phyloP scores from a whole-genome alignment of 2,888 invertebrate genomes.

The Helicoverpa assulta region DNA sequence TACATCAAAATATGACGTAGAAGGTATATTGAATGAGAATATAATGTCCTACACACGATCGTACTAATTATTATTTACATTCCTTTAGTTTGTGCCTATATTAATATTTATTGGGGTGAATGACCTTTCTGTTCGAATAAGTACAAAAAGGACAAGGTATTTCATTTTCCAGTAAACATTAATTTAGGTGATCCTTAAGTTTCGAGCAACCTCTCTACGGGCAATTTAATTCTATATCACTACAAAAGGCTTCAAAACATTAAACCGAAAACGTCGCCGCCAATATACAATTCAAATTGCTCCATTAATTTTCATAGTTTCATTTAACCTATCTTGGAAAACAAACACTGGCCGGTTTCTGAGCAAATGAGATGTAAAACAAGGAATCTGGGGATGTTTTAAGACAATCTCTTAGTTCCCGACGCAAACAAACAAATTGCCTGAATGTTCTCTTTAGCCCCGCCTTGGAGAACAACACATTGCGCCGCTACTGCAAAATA shows the following conservation, averaged over 20 bases:
- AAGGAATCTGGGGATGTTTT: conserved; percentile 76
- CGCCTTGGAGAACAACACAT: conserved; percentile 64
- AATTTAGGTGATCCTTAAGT: background rate
- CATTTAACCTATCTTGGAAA: conserved; percentile 54
- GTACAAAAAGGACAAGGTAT: background rate
- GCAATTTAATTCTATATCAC: conserved; percentile 6
- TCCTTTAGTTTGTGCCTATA: background rate
- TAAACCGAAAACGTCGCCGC: conserved; percentile 14
- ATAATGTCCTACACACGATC: too few relatives aligned
- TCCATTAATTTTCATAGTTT: conserved; percentile 60
- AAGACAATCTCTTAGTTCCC: conserved; percentile 74
- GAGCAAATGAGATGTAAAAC: conserved; percentile 81
- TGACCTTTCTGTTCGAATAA: background rate
- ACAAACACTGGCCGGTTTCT: conserved; percentile 64
- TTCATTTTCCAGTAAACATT: background rate
- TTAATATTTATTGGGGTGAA: background rate
- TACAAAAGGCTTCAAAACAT: conserved; percentile 13
- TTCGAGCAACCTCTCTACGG: background rate
- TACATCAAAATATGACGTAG: too few relatives aligned
- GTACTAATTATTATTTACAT: background rate
- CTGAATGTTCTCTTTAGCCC: conserved; percentile 68
- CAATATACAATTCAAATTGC: conserved; percentile 55
- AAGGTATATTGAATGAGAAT: too few relatives aligned
- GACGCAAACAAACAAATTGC: conserved; percentile 78
- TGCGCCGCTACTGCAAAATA: conserved; percentile 56